A percentile compares a stretch with the other conserved stretches of the same genome.
phyloP scores from a whole-genome alignment of 2,888 invertebrate species.

The Dyspetes luteomarginatus region DNA sequence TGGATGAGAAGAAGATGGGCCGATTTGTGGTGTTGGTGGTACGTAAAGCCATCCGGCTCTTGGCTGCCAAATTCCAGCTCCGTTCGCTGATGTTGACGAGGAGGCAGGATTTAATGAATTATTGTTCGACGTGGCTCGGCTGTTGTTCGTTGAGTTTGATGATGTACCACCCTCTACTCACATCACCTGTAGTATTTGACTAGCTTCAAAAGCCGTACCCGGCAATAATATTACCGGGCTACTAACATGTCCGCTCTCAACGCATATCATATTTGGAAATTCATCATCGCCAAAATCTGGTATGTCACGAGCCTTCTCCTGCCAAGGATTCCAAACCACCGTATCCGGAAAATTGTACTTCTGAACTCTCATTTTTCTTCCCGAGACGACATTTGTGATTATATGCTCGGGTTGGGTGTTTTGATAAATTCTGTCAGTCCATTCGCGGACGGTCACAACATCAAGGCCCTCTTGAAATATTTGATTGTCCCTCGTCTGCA shows the following conservation, averaged over 20 bases:
- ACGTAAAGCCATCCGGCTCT: constrained; percentile 79
- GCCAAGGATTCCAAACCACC: constrained; percentile 99
- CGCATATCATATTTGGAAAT: constrained; percentile 98
- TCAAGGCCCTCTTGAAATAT: constrained; percentile 96
- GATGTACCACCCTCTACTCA: constrained; percentile 84
- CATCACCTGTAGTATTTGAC: constrained; percentile 93
- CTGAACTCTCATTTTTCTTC: constrained; percentile 95
- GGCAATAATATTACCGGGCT: constrained; percentile 94
- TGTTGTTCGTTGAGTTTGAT: constrained; percentile 73
- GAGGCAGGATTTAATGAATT: constrained; percentile 70
- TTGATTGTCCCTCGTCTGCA: constrained; percentile 92
- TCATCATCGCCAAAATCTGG: constrained; percentile 98
- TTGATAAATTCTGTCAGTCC: constrained; percentile 97
- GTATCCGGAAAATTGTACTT: constrained; percentile 98
- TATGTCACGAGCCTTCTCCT: constrained; percentile 96
- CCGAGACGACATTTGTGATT: constrained; percentile 96
- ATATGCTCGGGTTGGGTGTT: constrained; percentile 96
- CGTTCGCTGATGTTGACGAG: constrained; percentile 51
- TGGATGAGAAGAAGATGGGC: constrained; percentile 69
- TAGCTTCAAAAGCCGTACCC: constrained; percentile 96
- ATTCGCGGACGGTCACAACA: constrained; percentile 94
- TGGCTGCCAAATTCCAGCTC: constrained; percentile 75
- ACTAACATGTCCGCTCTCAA: constrained; percentile 96
- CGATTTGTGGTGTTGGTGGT: constrained; percentile 70
- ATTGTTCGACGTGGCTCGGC: constrained; percentile 69